Evolutionary conservation across 2,113 vertebrate genomes (phyloP).

Genomic region (Coregonus clupeaformis): DNA sequence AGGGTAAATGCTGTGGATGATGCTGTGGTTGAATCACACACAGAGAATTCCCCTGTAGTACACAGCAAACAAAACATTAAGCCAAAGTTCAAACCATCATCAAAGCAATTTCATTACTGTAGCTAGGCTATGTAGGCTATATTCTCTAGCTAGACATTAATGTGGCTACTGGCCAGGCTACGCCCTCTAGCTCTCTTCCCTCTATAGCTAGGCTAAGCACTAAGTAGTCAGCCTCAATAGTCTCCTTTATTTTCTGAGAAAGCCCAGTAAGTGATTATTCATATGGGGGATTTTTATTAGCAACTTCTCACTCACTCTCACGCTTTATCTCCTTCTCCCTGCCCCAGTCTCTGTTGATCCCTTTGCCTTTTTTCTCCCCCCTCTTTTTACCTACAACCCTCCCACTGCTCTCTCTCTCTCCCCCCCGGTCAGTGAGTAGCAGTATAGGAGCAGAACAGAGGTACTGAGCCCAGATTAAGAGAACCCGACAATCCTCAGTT

Average conservation of each 20-base stretch:
- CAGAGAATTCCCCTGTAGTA: not conserved
- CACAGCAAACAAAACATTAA: not conserved
- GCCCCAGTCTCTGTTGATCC: not conserved
- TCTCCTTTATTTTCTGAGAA: not conserved
- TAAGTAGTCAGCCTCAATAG: not conserved
- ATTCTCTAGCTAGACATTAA: too few relatives aligned
- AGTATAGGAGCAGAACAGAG: not conserved
- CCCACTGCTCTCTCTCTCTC: not conserved
- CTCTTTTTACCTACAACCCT: not conserved
- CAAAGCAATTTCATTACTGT: not conserved
- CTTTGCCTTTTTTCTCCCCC: not conserved
- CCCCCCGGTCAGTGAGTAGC: not conserved
- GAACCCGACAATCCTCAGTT: constrained; percentile 55
- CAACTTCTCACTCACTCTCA: not conserved
- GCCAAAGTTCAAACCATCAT: not conserved
- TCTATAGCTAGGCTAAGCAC: not conserved
- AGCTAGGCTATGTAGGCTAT: not conserved
- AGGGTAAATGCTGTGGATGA: not conserved
- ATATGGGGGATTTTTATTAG: not conserved
- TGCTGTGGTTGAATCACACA: not conserved
- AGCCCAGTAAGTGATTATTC: not conserved
- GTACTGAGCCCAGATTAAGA: constrained; percentile 43
- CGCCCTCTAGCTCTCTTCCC: too few relatives aligned
- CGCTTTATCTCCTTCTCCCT: not conserved
- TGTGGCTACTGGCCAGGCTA: too few relatives aligned